These are phyloP conservation scores for Dufourea novaeangliae DNA, from an alignment of 1,140 invertebrate species.

Conservation along the genomic window DNA sequence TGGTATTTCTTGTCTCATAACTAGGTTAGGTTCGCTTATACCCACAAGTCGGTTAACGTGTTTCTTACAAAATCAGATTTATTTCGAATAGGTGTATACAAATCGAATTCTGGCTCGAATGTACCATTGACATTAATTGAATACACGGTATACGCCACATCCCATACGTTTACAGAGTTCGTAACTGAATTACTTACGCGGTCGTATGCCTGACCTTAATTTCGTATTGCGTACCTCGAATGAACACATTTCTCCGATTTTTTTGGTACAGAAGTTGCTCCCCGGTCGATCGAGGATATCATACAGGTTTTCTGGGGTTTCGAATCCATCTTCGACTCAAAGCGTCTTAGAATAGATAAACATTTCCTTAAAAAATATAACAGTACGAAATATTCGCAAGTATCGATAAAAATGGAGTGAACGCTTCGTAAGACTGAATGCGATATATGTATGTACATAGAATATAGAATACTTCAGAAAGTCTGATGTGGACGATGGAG, in stretches of 20 bases:
- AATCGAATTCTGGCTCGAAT: background rate
- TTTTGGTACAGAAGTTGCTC: background rate
- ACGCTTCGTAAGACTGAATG: background rate
- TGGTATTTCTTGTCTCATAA: background rate
- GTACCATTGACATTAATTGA: background rate
- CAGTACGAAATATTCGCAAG: background rate
- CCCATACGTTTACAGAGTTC: background rate
- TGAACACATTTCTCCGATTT: background rate
- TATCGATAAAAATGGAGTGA: background rate
- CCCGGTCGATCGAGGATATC: background rate
- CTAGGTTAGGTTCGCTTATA: too few relatives aligned
- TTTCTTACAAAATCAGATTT: constrained; percentile 41
- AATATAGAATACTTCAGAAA: background rate
- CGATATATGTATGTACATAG: too few relatives aligned
- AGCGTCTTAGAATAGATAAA: background rate
- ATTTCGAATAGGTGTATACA: constrained; percentile 20
- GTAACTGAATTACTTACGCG: background rate
- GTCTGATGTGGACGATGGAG: constrained; percentile 3
- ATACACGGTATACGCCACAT: background rate
- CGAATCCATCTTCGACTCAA: background rate
- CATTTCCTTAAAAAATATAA: constrained; percentile 22
- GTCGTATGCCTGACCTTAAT: background rate
- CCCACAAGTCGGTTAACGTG: background rate
- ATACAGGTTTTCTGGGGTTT: background rate
- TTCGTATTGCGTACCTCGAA: background rate